Conservation (phyloP, 2,797 vertebrate genomes). For the Bufotes viridis region DNA sequence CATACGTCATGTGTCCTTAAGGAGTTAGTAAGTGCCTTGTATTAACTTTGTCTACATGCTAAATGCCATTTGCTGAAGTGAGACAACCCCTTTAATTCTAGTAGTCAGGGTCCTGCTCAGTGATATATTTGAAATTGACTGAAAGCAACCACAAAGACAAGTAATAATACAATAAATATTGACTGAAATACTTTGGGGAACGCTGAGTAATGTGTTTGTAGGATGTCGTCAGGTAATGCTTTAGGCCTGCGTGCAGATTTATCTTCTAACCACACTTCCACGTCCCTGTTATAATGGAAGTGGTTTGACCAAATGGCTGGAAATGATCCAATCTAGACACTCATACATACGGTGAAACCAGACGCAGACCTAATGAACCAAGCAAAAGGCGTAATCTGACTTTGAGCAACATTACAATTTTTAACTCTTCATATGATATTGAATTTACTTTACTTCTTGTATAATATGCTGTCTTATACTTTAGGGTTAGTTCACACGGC, state of each 20-base stretch:
- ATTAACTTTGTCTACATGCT: too few species aligned
- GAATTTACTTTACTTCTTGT: neutral
- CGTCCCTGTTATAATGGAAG: neutral
- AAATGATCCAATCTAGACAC: neutral
- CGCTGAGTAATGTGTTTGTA: neutral
- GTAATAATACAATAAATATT: constrained; percentile 7
- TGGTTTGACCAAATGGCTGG: neutral
- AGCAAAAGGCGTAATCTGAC: neutral
- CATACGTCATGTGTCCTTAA: too few species aligned
- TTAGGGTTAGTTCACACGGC: too few species aligned
- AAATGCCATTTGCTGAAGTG: too few species aligned
- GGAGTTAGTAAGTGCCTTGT: too few species aligned
- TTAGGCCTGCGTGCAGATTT: neutral
- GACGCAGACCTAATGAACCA: neutral
- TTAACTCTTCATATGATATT: neutral
- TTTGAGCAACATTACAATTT: neutral
- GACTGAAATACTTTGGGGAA: neutral
- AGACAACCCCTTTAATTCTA: neutral
- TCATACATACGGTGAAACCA: neutral
- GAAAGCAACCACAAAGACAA: neutral
- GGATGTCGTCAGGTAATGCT: neutral
- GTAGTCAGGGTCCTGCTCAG: neutral
- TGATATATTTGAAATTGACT: neutral
- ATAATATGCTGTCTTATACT: too few species aligned
- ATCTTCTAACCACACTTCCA: constrained; percentile 9